Conservation (phyloP, 30 jellyfish, hydroid and myxozoan species). For the Aurelia coerulea region DNA sequence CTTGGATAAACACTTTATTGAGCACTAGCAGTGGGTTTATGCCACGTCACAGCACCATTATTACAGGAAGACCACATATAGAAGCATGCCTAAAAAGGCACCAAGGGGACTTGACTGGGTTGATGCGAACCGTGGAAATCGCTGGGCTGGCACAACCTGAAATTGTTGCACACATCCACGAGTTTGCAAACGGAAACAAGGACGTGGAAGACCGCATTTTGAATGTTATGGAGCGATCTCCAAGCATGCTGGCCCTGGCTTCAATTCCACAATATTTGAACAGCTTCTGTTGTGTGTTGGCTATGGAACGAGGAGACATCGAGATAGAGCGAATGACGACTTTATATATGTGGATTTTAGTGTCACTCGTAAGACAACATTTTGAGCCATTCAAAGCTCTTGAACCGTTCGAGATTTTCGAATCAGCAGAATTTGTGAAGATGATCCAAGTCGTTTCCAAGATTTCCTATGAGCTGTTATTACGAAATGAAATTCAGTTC, state of each 20-base stretch:
- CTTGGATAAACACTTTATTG: neutral
- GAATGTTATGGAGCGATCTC: neutral
- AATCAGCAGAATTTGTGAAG: neutral
- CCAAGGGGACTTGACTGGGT: neutral
- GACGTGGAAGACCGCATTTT: neutral
- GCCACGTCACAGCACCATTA: neutral
- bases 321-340: slow-evolving; percentile 1
- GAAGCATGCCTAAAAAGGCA: neutral
- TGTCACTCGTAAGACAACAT: slow-evolving; percentile 1
- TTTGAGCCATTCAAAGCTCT: neutral
- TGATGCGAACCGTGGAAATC: neutral
- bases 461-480: neutral
- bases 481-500: neutral
- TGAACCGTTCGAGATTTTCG: neutral
- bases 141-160: neutral
- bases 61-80: slow-evolving; percentile 14
- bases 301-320: neutral
- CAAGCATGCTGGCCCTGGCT: slow-evolving; percentile 11
- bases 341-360: neutral
- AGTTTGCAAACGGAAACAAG: slow-evolving; percentile 1
- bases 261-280: slow-evolving; percentile 10
- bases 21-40: neutral
- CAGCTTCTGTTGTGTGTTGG: neutral
- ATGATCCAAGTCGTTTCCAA: neutral
- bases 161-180: neutral